Conservation (phyloP, 2,888 invertebrate species). For the Hyposoter dolosus region DNA sequence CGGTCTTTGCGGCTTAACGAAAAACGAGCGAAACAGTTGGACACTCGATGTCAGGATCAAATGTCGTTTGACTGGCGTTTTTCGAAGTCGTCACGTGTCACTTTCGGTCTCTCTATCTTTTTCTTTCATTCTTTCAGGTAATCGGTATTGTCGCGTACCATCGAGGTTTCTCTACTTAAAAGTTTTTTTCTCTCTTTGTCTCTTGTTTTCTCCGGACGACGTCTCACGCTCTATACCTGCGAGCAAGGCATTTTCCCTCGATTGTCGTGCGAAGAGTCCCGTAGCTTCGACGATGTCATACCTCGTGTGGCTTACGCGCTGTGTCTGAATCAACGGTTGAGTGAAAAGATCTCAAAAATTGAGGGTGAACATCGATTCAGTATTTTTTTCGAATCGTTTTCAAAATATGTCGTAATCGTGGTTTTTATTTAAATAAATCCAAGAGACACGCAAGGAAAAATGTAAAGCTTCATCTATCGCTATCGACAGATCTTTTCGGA, state of each 20-base stretch:
- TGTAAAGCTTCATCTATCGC: background rate
- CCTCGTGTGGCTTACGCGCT: constrained; percentile 19
- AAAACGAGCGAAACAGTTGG: constrained; percentile 77
- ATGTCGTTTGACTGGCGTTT: constrained; percentile 79
- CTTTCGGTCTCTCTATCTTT: constrained; percentile 33
- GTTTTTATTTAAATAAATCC: no score
- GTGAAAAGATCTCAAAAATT: constrained; percentile 43
- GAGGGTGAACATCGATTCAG: background rate
- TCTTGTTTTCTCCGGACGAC: constrained; percentile 2
- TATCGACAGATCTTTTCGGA: background rate
- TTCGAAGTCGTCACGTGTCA: constrained; percentile 57
- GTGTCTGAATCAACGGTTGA: constrained; percentile 53
- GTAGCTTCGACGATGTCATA: constrained; percentile 43
- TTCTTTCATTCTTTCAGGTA: constrained; percentile 33
- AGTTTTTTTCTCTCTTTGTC: constrained; percentile 31
- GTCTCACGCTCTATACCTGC: constrained; percentile 43
- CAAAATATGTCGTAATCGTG: background rate
- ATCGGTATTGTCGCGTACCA: constrained; percentile 59
- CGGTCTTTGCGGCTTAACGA: constrained; percentile 68
- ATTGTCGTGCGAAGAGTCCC: constrained; percentile 43
- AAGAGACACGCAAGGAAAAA: no score
- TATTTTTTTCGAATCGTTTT: constrained; percentile 23
- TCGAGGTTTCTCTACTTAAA: constrained; percentile 52
- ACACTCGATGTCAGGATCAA: constrained; percentile 80
- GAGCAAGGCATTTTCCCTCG: constrained; percentile 36